Percentiles rank a stretch among this genome's conserved stretches.
Evolutionary conservation across 1,140 invertebrate species (phyloP).

Genomic region (Drosophila grimshawi): DNA sequence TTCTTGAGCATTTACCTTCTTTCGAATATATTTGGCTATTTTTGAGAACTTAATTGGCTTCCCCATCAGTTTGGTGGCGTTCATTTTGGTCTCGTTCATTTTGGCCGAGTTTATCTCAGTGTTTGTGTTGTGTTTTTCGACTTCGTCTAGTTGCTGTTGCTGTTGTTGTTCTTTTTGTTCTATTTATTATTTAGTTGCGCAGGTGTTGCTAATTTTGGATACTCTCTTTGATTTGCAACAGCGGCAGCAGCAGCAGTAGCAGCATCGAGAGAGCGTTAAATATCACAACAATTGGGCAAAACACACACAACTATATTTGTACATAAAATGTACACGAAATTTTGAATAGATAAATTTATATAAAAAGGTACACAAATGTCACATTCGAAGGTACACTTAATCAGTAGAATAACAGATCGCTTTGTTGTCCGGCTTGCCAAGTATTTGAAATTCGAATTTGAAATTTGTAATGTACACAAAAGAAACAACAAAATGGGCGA

Average conservation of each 20-base stretch:
- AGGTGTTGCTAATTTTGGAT: conserved; percentile 70
- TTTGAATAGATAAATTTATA: background rate
- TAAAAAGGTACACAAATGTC: conserved; percentile 31
- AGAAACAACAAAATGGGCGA: conserved; percentile 1
- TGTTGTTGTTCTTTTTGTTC: conserved; percentile 24
- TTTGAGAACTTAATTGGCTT: conserved; percentile 81
- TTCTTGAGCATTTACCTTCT: conserved; percentile 73
- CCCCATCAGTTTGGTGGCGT: conserved; percentile 74
- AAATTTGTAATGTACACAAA: conserved; percentile 35
- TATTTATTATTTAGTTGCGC: conserved; percentile 10
- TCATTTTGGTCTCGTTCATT: conserved; percentile 66
- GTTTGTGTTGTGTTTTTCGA: background rate
- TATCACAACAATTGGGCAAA: conserved; percentile 27
- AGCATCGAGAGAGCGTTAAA: conserved; percentile 33
- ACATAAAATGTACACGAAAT: background rate
- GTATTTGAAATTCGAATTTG: conserved; percentile 8
- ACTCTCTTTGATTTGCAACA: conserved; percentile 40
- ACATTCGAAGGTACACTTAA: conserved; percentile 44
- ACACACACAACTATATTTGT: conserved; percentile 1
- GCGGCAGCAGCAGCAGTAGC: background rate
- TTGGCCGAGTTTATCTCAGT: conserved; percentile 1
- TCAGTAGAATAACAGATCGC: conserved; percentile 28
- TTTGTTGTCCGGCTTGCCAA: background rate
- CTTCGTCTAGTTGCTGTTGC: conserved; percentile 17
- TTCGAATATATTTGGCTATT: conserved; percentile 84